phyloP scores from a whole-genome alignment of 2,797 vertebrate genomes.

The Dendrocincla fuliginosa region DNA sequence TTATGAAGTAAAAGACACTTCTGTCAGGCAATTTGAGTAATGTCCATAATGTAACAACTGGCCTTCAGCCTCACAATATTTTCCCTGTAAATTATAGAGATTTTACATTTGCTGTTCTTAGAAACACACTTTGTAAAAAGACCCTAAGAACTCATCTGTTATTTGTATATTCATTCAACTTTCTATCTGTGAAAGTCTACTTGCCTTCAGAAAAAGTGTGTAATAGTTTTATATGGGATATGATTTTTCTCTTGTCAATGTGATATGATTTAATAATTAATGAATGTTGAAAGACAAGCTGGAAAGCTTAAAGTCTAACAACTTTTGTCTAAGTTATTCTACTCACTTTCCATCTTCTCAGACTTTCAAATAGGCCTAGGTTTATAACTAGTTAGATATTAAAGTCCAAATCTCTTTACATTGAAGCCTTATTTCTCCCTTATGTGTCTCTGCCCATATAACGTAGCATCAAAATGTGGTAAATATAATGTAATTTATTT shows the following conservation, averaged over 20 bases:
- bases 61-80: background rate
- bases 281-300: constrained; percentile 33
- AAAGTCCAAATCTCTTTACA: background rate
- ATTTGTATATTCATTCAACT: background rate
- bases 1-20: background rate
- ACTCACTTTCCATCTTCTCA: background rate
- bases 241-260: constrained; percentile 50
- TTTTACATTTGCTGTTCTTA: background rate
- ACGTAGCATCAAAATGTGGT: background rate
- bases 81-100: background rate
- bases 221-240: constrained; percentile 19
- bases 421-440: background rate
- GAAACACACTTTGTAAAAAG: background rate
- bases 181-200: background rate
- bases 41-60: background rate
- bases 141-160: background rate
- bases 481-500: background rate
- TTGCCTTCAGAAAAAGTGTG: constrained; percentile 38
- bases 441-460: background rate
- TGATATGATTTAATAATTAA: constrained; percentile 58
- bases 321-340: constrained; percentile 18
- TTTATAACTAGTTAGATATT: constrained; percentile 26
- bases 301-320: constrained; percentile 37
- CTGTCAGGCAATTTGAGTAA: background rate
- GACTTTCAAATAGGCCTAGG: background rate